A percentile compares a stretch with the other conserved stretches of the same genome.
Conservation (phyloP, 2,888 invertebrate genomes). For the Anthrax anthrax region DNA sequence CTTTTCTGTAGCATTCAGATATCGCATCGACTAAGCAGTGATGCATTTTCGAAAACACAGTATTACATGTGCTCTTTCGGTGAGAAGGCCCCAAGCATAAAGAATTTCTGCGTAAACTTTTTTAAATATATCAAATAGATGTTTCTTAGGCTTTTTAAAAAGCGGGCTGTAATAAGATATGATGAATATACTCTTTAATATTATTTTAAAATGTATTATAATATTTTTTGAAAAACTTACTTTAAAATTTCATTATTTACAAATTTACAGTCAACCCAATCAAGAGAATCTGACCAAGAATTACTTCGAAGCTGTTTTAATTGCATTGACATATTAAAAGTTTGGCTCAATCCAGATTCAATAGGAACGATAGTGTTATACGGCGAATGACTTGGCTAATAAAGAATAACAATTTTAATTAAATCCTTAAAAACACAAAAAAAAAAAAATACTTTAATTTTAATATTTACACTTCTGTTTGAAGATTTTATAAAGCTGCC, state of each 20-base stretch:
- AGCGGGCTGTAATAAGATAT: not conserved
- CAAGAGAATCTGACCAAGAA: conserved; percentile 76
- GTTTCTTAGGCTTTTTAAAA: conserved; percentile 22
- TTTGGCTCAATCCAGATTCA: conserved; percentile 54
- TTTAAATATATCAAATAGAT: conserved; percentile 66
- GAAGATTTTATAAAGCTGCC: conserved; percentile 40
- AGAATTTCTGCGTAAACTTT: conserved; percentile 78
- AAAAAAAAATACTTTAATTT: conserved; percentile 6
- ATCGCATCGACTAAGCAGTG: no score
- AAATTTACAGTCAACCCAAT: conserved; percentile 37
- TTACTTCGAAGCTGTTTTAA: conserved; percentile 62
- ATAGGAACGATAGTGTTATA: conserved; percentile 71
- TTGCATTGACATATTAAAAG: conserved; percentile 52
- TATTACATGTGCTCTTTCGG: conserved; percentile 48
- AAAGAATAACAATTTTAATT: conserved; percentile 3
- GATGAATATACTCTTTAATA: not conserved
- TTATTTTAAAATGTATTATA: not conserved
- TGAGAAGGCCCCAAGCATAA: conserved; percentile 68
- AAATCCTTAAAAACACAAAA: conserved; percentile 4
- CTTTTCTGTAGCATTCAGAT: not conserved
- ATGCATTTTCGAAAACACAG: no score
- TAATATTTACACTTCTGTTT: conserved; percentile 36
- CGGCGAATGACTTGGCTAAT: conserved; percentile 64
- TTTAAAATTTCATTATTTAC: conserved; percentile 7
- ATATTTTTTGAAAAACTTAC: conserved; percentile 1